Conservation (phyloP, 2,113 vertebrate genomes). For the Collichthys lucidus region DNA sequence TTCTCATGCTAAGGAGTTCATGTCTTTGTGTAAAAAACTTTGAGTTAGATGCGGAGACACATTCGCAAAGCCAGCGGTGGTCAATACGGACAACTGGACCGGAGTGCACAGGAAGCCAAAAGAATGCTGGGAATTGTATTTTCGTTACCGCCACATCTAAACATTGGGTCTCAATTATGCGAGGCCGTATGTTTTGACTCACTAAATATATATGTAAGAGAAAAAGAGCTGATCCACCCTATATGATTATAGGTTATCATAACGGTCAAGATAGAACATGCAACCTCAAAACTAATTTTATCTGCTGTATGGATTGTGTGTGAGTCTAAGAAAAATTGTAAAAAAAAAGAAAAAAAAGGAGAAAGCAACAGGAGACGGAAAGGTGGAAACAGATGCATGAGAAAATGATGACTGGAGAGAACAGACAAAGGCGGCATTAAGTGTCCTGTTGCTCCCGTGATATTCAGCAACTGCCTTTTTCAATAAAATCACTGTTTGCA, state of each 20-base stretch:
- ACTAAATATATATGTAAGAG: slow-evolving; percentile 80
- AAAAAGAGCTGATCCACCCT: slow-evolving; percentile 78
- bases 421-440: neutral
- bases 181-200: slow-evolving; percentile 71
- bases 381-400: neutral
- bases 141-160: slow-evolving; percentile 69
- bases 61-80: slow-evolving; percentile 15
- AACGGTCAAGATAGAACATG: slow-evolving; percentile 43
- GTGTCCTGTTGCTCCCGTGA: neutral
- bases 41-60: slow-evolving; percentile 10
- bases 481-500: neutral
- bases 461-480: neutral
- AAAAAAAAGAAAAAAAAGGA: neutral
- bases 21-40: neutral
- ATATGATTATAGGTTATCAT: slow-evolving; percentile 80
- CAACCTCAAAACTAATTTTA: slow-evolving; percentile 58
- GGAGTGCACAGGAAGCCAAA: slow-evolving; percentile 69
- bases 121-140: slow-evolving; percentile 75
- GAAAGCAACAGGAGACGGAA: neutral
- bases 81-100: slow-evolving; percentile 29
- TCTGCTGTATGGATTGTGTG: slow-evolving; percentile 12
- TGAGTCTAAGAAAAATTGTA: neutral
- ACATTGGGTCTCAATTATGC: slow-evolving; percentile 64
- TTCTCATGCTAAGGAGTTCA: slow-evolving; percentile 33
- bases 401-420: neutral